Evolutionary conservation across 2,888 invertebrate species (phyloP).

Genomic region (Acleris cristana): DNA sequence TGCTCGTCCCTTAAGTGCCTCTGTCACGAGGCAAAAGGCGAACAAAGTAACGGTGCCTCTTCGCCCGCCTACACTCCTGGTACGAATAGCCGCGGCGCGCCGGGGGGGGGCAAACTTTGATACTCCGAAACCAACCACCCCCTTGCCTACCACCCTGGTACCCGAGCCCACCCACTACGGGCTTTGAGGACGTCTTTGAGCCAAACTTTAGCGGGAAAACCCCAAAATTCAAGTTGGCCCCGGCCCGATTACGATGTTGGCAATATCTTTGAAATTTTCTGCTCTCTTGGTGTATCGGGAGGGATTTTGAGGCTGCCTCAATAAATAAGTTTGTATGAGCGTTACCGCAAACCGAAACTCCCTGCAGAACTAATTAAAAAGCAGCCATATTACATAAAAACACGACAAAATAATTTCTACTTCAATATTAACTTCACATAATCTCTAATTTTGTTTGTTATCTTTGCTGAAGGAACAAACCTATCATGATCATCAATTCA

Average conservation of each 20-base stretch:
- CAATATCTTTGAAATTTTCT: constrained; percentile 79
- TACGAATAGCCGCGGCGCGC: constrained; percentile 70
- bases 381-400: background rate
- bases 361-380: constrained; percentile 21
- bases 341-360: constrained; percentile 15
- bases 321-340: constrained; percentile 29
- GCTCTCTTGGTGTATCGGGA: constrained; percentile 63
- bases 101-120: constrained; percentile 77
- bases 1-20: constrained; percentile 81
- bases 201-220: constrained; percentile 79
- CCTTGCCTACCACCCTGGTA: constrained; percentile 68
- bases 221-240: constrained; percentile 78
- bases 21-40: constrained; percentile 81
- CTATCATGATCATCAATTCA: no score
- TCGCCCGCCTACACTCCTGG: constrained; percentile 64
- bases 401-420: no score
- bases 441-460: no score
- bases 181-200: constrained; percentile 82
- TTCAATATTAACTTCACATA: no score
- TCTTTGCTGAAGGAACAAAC: no score
- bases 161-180: constrained; percentile 72
- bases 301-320: constrained; percentile 40
- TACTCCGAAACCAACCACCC: constrained; percentile 67
- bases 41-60: constrained; percentile 74
- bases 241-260: constrained; percentile 78